phyloP scores from a whole-genome alignment of 2,888 invertebrate species.

The Lepidochrysops patricia region DNA sequence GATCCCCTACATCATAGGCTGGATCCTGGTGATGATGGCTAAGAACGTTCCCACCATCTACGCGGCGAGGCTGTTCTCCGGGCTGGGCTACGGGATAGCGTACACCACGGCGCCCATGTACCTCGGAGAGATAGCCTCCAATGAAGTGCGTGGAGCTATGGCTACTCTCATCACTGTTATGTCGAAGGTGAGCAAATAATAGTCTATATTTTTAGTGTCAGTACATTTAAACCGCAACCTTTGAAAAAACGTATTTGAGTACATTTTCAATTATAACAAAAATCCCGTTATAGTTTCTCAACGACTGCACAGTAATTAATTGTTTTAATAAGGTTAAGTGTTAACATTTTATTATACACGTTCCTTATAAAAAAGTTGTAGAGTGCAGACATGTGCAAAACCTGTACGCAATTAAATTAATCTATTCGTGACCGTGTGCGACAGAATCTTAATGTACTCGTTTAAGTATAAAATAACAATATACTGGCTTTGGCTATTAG shows the following conservation, averaged over 20 bases:
- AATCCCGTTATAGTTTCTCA: background rate
- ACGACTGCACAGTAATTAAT: background rate
- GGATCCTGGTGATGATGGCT: conserved; percentile 78
- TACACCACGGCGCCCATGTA: conserved; percentile 78
- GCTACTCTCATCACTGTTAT: conserved; percentile 75
- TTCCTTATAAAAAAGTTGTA: background rate
- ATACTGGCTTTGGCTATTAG: too few species aligned
- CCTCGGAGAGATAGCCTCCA: conserved; percentile 76
- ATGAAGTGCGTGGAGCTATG: conserved; percentile 74
- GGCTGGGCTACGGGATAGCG: conserved; percentile 76
- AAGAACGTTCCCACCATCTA: conserved; percentile 73
- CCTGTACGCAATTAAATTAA: background rate
- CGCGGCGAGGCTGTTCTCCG: conserved; percentile 75
- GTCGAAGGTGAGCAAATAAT: conserved; percentile 61
- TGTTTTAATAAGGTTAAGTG: background rate
- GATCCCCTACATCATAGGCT: conserved; percentile 76
- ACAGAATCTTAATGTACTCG: background rate
- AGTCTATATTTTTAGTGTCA: too few species aligned
- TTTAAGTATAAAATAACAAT: background rate
- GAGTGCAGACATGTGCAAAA: background rate
- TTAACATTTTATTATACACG: background rate
- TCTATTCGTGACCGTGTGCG: background rate
- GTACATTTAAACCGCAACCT: too few species aligned
- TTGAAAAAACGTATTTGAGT: too few species aligned
- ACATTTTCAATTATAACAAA: too few species aligned